Conservation (phyloP, 2,113 vertebrate species). For the Macquaria australasica region DNA sequence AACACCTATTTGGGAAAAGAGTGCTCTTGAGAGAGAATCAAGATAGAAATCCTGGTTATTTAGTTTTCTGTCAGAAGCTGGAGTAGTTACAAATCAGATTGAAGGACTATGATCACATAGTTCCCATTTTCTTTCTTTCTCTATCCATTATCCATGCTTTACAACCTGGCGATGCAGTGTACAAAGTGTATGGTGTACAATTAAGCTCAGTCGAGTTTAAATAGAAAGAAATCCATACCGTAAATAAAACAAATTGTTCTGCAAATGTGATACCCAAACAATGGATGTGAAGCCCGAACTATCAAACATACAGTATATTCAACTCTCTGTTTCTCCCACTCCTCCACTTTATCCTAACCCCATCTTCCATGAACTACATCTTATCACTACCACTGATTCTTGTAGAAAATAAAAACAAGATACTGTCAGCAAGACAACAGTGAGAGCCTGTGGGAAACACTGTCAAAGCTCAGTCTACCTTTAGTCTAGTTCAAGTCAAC, state of each 20-base stretch:
- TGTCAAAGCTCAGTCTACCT: too few species aligned
- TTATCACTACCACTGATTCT: background rate
- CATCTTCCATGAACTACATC: background rate
- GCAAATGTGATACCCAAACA: background rate
- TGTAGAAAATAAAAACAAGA: too few species aligned
- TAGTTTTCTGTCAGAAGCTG: background rate
- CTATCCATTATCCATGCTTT: background rate
- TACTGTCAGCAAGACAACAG: too few species aligned
- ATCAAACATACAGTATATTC: background rate
- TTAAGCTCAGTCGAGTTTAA: background rate
- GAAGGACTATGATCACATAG: background rate
- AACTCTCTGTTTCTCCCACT: background rate
- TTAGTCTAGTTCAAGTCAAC: too few species aligned
- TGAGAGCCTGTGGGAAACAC: too few species aligned
- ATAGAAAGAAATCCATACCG: background rate
- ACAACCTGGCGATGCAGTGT: background rate
- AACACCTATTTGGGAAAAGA: background rate
- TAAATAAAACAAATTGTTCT: background rate
- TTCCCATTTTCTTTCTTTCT: background rate
- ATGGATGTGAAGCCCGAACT: background rate
- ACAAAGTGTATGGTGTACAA: background rate
- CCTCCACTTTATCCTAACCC: background rate
- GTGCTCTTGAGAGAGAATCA: slow-evolving; percentile 6
- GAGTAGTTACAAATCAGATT: background rate
- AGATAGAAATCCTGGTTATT: slow-evolving; percentile 8